Conservation (phyloP, 2,888 invertebrate species). For the Aphelenchoides bicaudatus region DNA sequence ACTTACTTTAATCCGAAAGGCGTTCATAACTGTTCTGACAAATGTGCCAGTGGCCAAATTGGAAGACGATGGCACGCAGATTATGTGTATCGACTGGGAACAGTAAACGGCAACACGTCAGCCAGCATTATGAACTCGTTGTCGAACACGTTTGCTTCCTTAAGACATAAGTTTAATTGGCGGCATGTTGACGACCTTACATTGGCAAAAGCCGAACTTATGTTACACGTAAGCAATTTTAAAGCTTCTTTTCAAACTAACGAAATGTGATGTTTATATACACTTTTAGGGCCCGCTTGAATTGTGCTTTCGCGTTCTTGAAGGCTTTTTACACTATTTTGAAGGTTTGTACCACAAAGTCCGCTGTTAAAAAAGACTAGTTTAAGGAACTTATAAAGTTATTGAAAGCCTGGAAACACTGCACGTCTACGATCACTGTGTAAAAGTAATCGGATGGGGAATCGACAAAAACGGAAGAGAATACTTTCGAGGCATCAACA, state of each 20-base stretch:
- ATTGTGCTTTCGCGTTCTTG: constrained; percentile 25
- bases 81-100: constrained; percentile 24
- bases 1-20: constrained; percentile 28
- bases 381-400: constrained; percentile 20
- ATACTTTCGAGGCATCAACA: constrained; percentile 24
- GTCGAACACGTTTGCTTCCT: constrained; percentile 16
- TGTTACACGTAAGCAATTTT: no score
- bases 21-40: constrained; percentile 19
- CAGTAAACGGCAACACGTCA: constrained; percentile 11
- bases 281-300: no score
- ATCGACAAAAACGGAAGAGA: constrained; percentile 17
- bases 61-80: constrained; percentile 22
- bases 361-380: no score
- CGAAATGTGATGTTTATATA: no score
- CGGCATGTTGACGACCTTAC: constrained; percentile 17
- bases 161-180: constrained; percentile 18
- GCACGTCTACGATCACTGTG: constrained; percentile 27
- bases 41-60: constrained; percentile 16
- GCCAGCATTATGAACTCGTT: constrained; percentile 18
- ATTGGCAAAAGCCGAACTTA: constrained; percentile 22
- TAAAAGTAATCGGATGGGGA: constrained; percentile 26
- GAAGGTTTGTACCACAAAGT: constrained; percentile 18
- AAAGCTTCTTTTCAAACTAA: no score
- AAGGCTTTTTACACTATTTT: constrained; percentile 25
- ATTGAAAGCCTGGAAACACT: constrained; percentile 17